Evolutionary conservation across 1,140 invertebrate species (phyloP), one percentile per base, ranked within the genome.

Genomic region (Calephelis nemesis): DNA sequence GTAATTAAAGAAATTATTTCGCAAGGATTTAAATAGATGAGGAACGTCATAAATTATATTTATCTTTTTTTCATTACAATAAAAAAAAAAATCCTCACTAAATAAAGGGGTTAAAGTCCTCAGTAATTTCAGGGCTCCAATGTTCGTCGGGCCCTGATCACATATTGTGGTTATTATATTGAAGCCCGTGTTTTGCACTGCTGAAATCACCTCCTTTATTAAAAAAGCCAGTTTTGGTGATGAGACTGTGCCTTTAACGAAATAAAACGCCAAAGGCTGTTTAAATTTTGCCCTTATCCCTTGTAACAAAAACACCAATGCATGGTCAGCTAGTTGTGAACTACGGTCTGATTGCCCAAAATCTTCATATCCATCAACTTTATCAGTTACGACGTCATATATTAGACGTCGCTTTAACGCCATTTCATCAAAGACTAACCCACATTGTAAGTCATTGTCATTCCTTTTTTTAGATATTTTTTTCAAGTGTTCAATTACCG

Each of bases 131-230:
- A 72, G 15, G 10, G 65, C 62, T 15, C 72, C 72, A 9, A 75
- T 60, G 67, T 77, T 75, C 47, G 74, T 74, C 7, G 71, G 64
- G 1, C 73, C 71, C 47, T 74, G 74, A 39, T 78, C 69, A 48
- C 76, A 78, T 40, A 78, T 67, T 15, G 70, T 74, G 7, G 70
- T 49, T 11, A 74, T 7, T 11, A 74, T 47, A 10, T 13, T 65
- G 15, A 63, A 71, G 5, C 72, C 70, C 11, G 45, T 13, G 3
- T 52, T 45, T 4, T 63, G 4, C 63, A 62, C 67, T 49, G 67
- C 67, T 10, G 7, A 47, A 30, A 76, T 71, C 63, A 52, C 9
- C 7, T 50, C 49, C n/a, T 50, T 50, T 5, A 50, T 50, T 13
- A 50, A 13, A 4, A 12, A 50, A 50, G 49, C 12, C 7, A 15